Evolutionary conservation across 2,113 vertebrate species (phyloP), one percentile per base, ranked within the genome.

Genomic region (Nyctereutes procyonoides): DNA sequence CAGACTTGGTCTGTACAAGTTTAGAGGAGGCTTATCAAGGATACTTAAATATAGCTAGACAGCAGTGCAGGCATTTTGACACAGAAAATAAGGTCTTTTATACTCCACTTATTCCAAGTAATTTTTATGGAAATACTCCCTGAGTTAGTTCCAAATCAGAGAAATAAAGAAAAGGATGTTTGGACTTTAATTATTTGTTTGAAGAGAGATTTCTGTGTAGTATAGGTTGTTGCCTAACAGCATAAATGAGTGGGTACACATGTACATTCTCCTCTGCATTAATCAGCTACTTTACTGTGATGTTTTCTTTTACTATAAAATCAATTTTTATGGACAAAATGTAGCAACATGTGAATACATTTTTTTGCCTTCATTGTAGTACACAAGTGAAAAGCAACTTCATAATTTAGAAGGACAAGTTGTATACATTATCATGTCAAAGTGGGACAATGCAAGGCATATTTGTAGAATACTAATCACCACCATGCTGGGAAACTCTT

Each of bases 341-440:
- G 13, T 79, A 93, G 43, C 38, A 96, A 88, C n/a, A 73, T 86
- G 35, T 26, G 90, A 86, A 93, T 28, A 83, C 28, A 83, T 88
- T 82, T 93, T 90, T 82, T 48, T 58, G 79, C 24, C 79, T 95
- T 92, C 56, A 62, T 74, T 67, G 79, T 92, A 83, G 14, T 96
- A 19, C 5, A 51, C 12, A 96, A 98, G 89, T 90, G 96, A 93
- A 98, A 98, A 96, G 51, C 56, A 97, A 95, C 84, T 90, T 96
- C 24, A 90, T 8, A 97, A 98, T 98, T 98, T 96, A 97, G 71
- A 95, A 48, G 0, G 88, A 97, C 58, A 88, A 88, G 28, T 76
- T 96, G 26, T 5, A 53, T 13, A 76, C 74, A 92, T 90, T 84
- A 83, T 93, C 71, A 19, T 32, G 91, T 48, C 95, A 87, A 95